These are phyloP conservation scores for Erebia epiphron DNA, from an alignment of 2,888 invertebrate genomes.

Conservation along the genomic window DNA sequence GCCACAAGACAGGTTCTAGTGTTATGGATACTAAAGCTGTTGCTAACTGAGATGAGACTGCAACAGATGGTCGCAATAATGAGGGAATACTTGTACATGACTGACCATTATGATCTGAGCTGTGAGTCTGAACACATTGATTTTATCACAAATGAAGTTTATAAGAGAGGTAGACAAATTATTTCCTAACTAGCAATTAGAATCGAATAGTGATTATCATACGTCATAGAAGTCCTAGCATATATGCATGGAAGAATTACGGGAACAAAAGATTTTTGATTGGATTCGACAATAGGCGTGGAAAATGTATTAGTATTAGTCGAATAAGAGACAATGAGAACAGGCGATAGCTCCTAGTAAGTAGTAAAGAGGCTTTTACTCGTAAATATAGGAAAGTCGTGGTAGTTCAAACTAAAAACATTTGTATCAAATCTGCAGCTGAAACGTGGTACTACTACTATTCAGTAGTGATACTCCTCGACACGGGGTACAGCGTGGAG, in stretches of 20 bases:
- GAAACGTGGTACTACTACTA: constrained; percentile 84
- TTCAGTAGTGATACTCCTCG: constrained; percentile 81
- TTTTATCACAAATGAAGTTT: neutral
- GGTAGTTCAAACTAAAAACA: neutral
- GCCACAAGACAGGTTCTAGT: constrained; percentile 54
- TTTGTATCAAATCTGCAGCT: constrained; percentile 49
- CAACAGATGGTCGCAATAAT: constrained; percentile 62
- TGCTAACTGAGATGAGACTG: constrained; percentile 58
- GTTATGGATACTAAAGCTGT: constrained; percentile 58
- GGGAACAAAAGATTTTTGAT: too few relatives aligned
- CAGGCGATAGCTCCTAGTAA: too few relatives aligned
- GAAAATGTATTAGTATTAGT: too few relatives aligned
- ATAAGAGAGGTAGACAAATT: neutral
- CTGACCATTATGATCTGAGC: constrained; percentile 59
- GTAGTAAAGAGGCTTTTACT: too few relatives aligned
- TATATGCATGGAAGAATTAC: too few relatives aligned
- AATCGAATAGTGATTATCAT: too few relatives aligned
- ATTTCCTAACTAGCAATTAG: too few relatives aligned
- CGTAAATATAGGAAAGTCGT: neutral
- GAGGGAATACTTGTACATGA: constrained; percentile 61
- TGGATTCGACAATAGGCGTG: too few relatives aligned
- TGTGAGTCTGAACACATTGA: constrained; percentile 46
- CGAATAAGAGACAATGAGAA: too few relatives aligned
- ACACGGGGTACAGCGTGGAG: constrained; percentile 82
- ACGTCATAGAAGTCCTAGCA: too few relatives aligned